These are phyloP conservation scores for Heliornis fulica DNA, from an alignment of 2,113 vertebrate genomes.

Conservation along the genomic window DNA sequence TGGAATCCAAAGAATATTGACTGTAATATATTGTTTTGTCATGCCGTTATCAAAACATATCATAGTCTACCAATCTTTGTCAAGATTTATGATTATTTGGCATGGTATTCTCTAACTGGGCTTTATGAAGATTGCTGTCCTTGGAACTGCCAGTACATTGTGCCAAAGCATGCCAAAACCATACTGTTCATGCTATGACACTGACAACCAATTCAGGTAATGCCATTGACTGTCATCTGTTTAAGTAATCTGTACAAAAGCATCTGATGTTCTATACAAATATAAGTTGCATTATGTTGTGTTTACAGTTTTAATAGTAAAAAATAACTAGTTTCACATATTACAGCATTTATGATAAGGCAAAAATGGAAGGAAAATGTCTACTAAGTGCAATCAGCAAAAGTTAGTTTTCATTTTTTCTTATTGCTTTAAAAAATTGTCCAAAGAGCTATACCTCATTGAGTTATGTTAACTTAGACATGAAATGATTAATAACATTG, in stretches of 20 bases:
- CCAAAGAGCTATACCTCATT: background rate
- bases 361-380: background rate
- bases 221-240: background rate
- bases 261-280: conserved; percentile 5
- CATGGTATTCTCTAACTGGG: background rate
- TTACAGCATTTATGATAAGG: background rate
- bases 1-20: background rate
- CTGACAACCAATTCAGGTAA: background rate
- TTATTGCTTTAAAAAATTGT: background rate
- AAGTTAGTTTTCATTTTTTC: background rate
- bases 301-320: background rate
- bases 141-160: background rate
- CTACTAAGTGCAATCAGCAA: background rate
- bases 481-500: background rate
- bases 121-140: background rate
- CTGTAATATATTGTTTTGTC: background rate
- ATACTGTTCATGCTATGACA: background rate
- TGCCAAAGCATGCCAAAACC: background rate
- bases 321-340: background rate
- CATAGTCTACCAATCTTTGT: background rate
- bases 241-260: background rate
- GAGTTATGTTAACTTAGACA: background rate
- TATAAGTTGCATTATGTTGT: background rate
- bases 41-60: background rate
- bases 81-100: conserved; percentile 1